phyloP scores from a whole-genome alignment of 1,140 invertebrate genomes.

The Homarus americanus region DNA sequence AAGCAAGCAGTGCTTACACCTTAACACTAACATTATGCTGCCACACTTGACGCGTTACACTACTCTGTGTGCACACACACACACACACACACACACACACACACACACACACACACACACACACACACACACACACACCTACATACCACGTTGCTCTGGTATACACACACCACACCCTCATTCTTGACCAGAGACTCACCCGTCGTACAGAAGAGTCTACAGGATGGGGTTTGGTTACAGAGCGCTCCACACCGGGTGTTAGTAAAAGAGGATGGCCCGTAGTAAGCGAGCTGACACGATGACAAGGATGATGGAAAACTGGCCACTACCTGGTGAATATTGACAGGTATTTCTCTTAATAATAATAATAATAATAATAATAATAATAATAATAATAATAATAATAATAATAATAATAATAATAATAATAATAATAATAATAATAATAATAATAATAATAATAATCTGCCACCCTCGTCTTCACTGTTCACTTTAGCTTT shows the following conservation, averaged over 20 bases:
- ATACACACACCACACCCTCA: neutral
- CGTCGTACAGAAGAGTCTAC: slow-evolving; percentile 1
- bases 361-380: slow-evolving; percentile 21
- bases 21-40: neutral
- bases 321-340: neutral
- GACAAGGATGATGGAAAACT: neutral
- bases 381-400: neutral
- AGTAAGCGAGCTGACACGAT: neutral
- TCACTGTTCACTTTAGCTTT: too few species aligned
- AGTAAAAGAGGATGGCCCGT: too few species aligned
- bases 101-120: neutral
- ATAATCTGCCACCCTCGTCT: too few species aligned
- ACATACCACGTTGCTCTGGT: neutral
- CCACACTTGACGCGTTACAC: too few species aligned
- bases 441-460: too few species aligned
- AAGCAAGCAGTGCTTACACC: too few species aligned
- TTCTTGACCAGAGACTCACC: neutral
- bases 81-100: neutral
- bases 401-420: neutral
- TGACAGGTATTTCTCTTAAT: too few species aligned
- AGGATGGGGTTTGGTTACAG: slow-evolving; percentile 1
- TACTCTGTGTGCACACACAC: too few species aligned
- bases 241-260: neutral
- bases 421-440: too few species aligned
- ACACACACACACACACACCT: too few species aligned